Base-by-base conservation (phyloP, 2,888 invertebrate species). In the Muscina levida region DNA sequence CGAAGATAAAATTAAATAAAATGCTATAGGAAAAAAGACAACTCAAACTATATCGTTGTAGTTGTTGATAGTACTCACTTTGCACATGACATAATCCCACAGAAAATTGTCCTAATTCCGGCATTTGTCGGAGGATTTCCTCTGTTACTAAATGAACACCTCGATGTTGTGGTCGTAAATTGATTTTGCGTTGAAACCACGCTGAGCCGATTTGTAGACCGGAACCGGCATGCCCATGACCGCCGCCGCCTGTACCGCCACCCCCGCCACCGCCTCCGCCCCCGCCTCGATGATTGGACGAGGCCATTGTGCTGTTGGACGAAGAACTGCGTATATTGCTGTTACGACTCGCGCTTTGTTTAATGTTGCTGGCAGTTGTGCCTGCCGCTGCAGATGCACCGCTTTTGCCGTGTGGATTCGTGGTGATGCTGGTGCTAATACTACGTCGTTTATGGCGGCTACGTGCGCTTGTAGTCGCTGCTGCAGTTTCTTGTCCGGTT, bases 101-200 rank as follows among this genome's bases (percentile, higher is more conserved):
- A 85, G 97, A 95, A 92, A 98, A 97, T 91, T 97, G 97, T 89
- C 95, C 94, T 90, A 98, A 93, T 92, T 98, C 98, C 73, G 98
- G 97, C 92, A 97, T 95, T 93, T 97, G 96, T 92, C 96, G 94
- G 84, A 97, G 93, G 89, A 98, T 97, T 93, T 98, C 98, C 92
- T 98, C 98, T 85, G 98, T 97, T 87, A 98, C 97, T 88, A 98
- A 94, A 93, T 98, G 98, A 90, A 98, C 97, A 89, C 98, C 98
- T 91, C 98, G 94, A 92, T 97, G 97, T 92, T 97, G 97, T 88
- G 98, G 97, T 91, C 97, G 94, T 91, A 98, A 94, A 92, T 97
- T 97, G 91, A 98, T 95, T 93, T 97, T 97, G 92, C 96, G 95
- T 93, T 98, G 98, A 93, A 97, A 97, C 98, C 98, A 98, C 92